Evolutionary conservation across 2,797 vertebrate genomes (phyloP).

Genomic region (Enoplosus armatus): DNA sequence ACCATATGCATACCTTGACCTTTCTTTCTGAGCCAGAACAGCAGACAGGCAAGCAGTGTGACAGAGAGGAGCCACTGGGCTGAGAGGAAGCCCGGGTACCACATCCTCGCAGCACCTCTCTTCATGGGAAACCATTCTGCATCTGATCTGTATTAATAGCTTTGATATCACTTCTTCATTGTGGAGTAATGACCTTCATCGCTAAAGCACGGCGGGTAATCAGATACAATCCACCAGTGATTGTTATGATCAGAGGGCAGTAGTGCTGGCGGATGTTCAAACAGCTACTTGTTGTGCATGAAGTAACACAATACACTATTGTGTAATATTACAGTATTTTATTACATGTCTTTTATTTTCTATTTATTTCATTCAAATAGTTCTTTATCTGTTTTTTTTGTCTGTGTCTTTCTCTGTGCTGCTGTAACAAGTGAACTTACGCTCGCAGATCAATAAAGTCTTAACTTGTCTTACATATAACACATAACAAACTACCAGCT

Average conservation of each 20-base stretch:
- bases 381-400: background rate
- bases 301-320: background rate
- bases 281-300: conserved; percentile 1
- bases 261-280: background rate
- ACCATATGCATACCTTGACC: conserved; percentile 31
- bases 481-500: background rate
- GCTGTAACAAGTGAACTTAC: background rate
- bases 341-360: no score
- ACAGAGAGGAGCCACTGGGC: conserved; percentile 44
- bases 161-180: conserved; percentile 57
- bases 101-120: conserved; percentile 54
- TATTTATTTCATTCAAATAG: background rate
- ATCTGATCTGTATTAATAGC: conserved; percentile 67
- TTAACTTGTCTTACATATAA: background rate
- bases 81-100: conserved; percentile 29
- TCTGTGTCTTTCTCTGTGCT: no score
- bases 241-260: background rate
- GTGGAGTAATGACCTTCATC: conserved; percentile 36
- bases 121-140: conserved; percentile 28
- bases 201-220: conserved; percentile 39
- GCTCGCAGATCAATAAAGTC: background rate
- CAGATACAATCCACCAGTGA: conserved; percentile 20
- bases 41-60: conserved; percentile 43
- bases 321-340: background rate
- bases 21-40: conserved; percentile 58